Conservation (phyloP, 2,797 vertebrate genomes). For the Pipistrellus pygmaeus region DNA sequence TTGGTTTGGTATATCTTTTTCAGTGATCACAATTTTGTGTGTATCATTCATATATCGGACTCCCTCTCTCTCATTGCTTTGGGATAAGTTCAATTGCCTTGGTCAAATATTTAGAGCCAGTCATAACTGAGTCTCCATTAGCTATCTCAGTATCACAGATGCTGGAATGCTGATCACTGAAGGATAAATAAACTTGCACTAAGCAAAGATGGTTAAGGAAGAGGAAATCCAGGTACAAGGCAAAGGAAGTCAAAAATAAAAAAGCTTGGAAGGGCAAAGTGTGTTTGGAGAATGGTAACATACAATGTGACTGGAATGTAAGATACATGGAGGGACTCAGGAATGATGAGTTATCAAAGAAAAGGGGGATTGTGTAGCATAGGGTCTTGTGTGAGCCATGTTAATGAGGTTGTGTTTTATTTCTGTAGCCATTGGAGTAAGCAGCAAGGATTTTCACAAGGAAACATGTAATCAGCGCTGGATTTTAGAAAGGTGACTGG, state of each 20-base stretch:
- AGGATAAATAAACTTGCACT: neutral
- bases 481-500: constrained; percentile 41
- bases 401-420: neutral
- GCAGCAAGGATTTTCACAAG: neutral
- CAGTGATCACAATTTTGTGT: neutral
- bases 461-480: neutral
- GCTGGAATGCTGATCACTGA: neutral
- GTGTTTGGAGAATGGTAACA: neutral
- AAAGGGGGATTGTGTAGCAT: neutral
- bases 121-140: neutral
- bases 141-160: neutral
- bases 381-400: neutral
- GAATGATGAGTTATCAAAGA: neutral
- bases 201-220: constrained; percentile 13
- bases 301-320: neutral
- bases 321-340: neutral
- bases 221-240: neutral
- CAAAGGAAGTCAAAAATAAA: neutral
- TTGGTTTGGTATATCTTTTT: neutral
- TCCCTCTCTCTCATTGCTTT: neutral
- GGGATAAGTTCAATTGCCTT: neutral
- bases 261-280: neutral
- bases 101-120: neutral
- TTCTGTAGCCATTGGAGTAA: neutral
- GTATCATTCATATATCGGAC: neutral